Conservation (phyloP, 2,888 invertebrate species). For the Blastobasis adustella region DNA sequence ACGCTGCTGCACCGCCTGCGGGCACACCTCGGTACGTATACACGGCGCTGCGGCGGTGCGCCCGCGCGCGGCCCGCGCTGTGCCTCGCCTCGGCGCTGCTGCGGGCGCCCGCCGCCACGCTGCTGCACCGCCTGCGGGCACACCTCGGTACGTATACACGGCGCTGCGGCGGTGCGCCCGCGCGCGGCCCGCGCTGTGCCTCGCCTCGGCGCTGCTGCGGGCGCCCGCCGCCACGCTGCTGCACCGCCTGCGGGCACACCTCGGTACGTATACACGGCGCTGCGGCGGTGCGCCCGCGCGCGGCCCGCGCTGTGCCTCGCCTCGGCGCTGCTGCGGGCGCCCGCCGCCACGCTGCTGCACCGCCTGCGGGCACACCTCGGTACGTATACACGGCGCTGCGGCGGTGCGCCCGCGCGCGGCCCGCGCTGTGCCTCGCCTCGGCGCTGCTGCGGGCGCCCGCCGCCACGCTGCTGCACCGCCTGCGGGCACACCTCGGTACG, state of each 20-base stretch:
- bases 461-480: slow-evolving; percentile 88
- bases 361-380: too few relatives aligned
- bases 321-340: too few relatives aligned
- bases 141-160: slow-evolving; percentile 62
- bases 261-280: slow-evolving; percentile 22
- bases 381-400: slow-evolving; percentile 32
- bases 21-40: slow-evolving; percentile 23
- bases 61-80: slow-evolving; percentile 83
- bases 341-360: too few relatives aligned
- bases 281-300: too few relatives aligned
- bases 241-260: slow-evolving; percentile 82
- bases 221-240: slow-evolving; percentile 86
- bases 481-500: slow-evolving; percentile 71
- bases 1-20: too few relatives aligned
- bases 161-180: slow-evolving; percentile 80
- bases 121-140: slow-evolving; percentile 60
- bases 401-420: slow-evolving; percentile 40
- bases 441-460: slow-evolving; percentile 82
- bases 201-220: slow-evolving; percentile 78
- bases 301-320: too few relatives aligned
- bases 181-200: slow-evolving; percentile 54
- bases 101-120: slow-evolving; percentile 76
- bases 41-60: slow-evolving; percentile 81
- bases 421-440: slow-evolving; percentile 41
- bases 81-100: slow-evolving; percentile 87